A percentile compares a stretch with the other conserved stretches of the same genome.
phyloP scores from a whole-genome alignment of 2,113 vertebrate species.

The Microtus richardsoni region DNA sequence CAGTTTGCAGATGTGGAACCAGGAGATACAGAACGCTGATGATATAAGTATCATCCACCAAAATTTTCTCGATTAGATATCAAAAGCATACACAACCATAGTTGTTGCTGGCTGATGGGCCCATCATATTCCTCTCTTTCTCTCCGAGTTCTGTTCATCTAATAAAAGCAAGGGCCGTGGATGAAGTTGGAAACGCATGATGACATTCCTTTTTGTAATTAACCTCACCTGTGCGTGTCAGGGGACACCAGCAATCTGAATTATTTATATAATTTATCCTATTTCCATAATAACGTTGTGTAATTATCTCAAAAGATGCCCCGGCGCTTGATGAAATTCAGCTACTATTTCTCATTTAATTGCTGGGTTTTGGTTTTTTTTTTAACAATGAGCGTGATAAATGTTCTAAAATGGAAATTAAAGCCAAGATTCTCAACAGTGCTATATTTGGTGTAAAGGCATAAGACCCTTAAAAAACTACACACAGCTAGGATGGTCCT shows the following conservation, averaged over 20 bases:
- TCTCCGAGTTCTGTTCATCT: not conserved
- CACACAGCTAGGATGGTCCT: not conserved
- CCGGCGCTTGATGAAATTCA: not conserved
- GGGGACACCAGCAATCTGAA: not conserved
- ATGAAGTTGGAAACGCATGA: not conserved
- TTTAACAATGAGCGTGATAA: not conserved
- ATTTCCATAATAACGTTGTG: not conserved
- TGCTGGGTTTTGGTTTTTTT: not conserved
- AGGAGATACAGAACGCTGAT: not conserved
- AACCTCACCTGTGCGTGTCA: constrained; percentile 16
- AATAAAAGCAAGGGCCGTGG: not conserved
- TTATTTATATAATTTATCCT: constrained; percentile 36
- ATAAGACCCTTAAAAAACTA: not conserved
- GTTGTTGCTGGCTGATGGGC: not conserved
- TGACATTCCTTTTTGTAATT: not conserved
- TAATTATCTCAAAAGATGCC: constrained; percentile 69
- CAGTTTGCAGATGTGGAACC: not conserved
- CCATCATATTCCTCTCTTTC: not conserved
- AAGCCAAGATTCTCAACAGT: not conserved
- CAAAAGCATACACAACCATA: not conserved
- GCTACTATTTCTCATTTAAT: constrained; percentile 17
- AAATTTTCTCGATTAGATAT: not conserved
- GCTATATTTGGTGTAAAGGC: not conserved
- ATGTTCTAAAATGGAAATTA: constrained; percentile 14
- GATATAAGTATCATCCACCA: not conserved